Conservation (phyloP, 2,888 invertebrate species). For the Brachyptera risi region DNA sequence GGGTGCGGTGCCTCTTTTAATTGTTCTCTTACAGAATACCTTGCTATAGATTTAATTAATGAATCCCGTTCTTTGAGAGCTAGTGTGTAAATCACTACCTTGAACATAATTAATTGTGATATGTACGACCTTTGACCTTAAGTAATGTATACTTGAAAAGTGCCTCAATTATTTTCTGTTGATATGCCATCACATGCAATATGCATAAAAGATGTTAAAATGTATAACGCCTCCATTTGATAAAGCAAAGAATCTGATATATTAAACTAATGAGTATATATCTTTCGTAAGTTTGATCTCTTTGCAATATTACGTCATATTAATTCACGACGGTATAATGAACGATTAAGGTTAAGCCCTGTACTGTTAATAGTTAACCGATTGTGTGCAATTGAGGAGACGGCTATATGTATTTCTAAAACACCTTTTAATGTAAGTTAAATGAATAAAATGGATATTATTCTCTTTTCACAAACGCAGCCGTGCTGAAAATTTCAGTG, state of each 20-base stretch:
- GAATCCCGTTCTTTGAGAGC: background rate
- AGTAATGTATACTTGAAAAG: conserved; percentile 5
- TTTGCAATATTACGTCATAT: conserved; percentile 1
- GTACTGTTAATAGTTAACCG: background rate
- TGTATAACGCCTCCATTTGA: background rate
- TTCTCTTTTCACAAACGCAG: conserved; percentile 4
- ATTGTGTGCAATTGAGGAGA: conserved; percentile 1
- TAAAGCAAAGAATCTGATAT: background rate
- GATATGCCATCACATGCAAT: too few relatives aligned
- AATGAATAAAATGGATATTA: too few relatives aligned
- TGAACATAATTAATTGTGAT: conserved; percentile 5
- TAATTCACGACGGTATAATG: background rate
- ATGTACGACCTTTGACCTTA: background rate
- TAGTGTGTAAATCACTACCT: conserved; percentile 4
- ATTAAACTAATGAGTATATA: conserved; percentile 9
- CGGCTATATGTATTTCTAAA: too few relatives aligned
- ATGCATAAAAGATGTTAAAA: too few relatives aligned
- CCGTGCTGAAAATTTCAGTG: conserved; percentile 11
- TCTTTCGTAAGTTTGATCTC: background rate
- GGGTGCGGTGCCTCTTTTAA: background rate
- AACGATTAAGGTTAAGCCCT: conserved; percentile 13
- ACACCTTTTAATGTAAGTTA: too few relatives aligned
- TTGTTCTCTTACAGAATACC: background rate
- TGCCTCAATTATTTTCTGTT: too few relatives aligned
- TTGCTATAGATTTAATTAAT: conserved; percentile 2